These are phyloP conservation scores for Nothocercus nigrocapillus DNA, from an alignment of 2,113 vertebrate genomes.

Conservation along the genomic window DNA sequence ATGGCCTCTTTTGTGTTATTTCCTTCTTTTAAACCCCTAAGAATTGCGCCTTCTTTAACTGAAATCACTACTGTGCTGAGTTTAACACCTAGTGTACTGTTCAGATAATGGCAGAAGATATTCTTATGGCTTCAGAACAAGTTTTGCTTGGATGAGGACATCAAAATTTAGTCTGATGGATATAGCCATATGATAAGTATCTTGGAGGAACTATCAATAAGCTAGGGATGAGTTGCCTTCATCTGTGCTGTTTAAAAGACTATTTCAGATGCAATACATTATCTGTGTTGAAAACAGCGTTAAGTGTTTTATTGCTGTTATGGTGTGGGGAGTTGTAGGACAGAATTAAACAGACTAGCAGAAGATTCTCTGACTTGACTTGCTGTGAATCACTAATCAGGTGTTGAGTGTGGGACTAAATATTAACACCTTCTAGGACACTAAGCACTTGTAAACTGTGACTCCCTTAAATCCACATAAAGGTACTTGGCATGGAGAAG, in stretches of 20 bases:
- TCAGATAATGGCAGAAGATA: background rate
- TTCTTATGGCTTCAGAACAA: background rate
- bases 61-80: background rate
- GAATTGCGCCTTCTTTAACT: accelerated
- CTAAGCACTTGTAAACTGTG: background rate
- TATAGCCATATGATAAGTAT: background rate
- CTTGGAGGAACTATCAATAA: background rate
- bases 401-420: conserved; percentile 7
- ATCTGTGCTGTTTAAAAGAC: background rate
- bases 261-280: background rate
- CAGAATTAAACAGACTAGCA: background rate
- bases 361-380: conserved; percentile 14
- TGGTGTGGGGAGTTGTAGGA: background rate
- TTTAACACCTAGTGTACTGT: background rate
- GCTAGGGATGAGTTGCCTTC: background rate
- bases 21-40: background rate
- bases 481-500: background rate
- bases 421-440: conserved; percentile 21
- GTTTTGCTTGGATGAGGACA: background rate
- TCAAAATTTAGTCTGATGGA: background rate
- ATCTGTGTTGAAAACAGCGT: background rate
- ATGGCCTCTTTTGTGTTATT: background rate
- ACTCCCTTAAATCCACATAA: background rate
- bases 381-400: conserved; percentile 22
- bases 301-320: conserved; percentile 4